Evolutionary conservation across 2,888 invertebrate species (phyloP).

Genomic region (Cryptosula pallasiana): DNA sequence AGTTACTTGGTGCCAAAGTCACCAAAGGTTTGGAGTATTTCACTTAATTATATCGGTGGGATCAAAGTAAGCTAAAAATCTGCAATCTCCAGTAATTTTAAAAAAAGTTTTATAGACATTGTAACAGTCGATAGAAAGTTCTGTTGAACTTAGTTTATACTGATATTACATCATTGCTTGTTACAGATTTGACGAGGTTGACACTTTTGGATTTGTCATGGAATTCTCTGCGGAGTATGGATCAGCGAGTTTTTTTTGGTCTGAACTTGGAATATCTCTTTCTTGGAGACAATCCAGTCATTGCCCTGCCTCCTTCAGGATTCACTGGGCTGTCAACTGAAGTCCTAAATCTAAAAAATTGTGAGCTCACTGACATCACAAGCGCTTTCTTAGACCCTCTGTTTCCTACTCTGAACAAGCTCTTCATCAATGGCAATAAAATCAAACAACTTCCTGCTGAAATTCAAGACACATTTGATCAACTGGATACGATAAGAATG

Average conservation of each 20-base stretch:
- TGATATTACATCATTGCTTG: background rate
- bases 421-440: conserved; percentile 8
- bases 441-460: background rate
- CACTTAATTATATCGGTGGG: too few species aligned
- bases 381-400: background rate
- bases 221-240: background rate
- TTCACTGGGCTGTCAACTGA: conserved; percentile 9
- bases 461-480: background rate
- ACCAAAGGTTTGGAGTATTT: too few species aligned
- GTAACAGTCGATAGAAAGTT: too few species aligned
- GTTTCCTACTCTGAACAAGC: background rate
- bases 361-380: background rate
- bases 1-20: too few species aligned
- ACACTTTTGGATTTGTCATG: background rate
- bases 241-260: background rate
- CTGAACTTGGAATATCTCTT: background rate
- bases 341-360: conserved; percentile 6
- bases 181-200: conserved; percentile 10
- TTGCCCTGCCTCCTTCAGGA: background rate
- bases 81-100: too few species aligned
- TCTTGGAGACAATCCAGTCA: conserved; percentile 14
- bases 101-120: too few species aligned
- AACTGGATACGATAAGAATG: background rate
- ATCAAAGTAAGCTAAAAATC: too few species aligned
- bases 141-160: background rate